Evolutionary conservation across 92 coral and sea anemone genomes (phyloP), one percentile per base, ranked within the genome.

Genomic region (Anthopleura xanthogrammica): DNA sequence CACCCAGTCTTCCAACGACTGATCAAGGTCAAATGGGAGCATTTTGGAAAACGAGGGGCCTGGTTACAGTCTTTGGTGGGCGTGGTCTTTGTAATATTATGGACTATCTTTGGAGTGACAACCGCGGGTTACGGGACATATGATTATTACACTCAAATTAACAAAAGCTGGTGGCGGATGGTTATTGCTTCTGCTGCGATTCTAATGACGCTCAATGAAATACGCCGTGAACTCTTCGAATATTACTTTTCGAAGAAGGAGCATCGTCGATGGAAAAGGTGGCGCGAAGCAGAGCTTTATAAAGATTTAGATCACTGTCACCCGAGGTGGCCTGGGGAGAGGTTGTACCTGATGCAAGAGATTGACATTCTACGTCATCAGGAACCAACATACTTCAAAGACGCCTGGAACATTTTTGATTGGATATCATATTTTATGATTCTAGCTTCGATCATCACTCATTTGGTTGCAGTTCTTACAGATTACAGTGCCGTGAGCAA

Each of bases 291-390:
- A 4, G 95, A 95, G 42, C 88, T 95, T 22, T 88, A 93, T 39
- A 78, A 94, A 77, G 98, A 95, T 24, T 75, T 95, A 66, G 96
- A 88, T 82, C 87, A 76, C 89, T 95, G 98, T 73, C 98, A 95
- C 82, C 98, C 98, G 83, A 85, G 98, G 39, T 95, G 98, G 98
- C 98, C 98, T 77, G 98, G 97, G 75, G 98, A 95, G 87, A 91
- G 98, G 74, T 10, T 92, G 43, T 95, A 95, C 83, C 81, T 95
- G 16, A 94, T 92, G 95, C 97, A 94, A 68, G 98, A 95, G 82
- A 92, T 92, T 24, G 93, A 93, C 78, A 80, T 83, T 54, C 79
- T 95, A 19, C 93, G 81, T 52, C 92, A 87, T 3, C 90, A 89
- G 56, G 95, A 85, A 41, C 96, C 98, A 9, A 60, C 95, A 16